These are phyloP conservation scores for Diplodus sargus DNA, from an alignment of 2,797 vertebrate species.

Conservation along the genomic window DNA sequence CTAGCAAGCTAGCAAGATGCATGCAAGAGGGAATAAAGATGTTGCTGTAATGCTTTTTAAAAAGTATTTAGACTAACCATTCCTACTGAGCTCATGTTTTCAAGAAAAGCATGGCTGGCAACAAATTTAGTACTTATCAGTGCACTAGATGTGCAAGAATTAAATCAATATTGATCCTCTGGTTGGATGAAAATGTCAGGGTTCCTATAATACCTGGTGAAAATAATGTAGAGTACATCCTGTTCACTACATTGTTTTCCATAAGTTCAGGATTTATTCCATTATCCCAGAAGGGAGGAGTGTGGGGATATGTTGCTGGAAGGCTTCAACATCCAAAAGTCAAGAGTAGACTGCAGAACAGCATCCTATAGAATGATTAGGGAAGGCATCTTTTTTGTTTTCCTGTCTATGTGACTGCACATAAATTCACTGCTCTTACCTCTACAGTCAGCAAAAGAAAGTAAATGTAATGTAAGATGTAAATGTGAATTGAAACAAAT, in stretches of 20 bases:
- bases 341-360: background rate
- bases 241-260: slow-evolving; percentile 21
- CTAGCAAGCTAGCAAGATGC: background rate
- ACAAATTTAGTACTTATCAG: background rate
- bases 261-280: background rate
- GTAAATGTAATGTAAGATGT: background rate
- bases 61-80: background rate
- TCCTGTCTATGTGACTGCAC: background rate
- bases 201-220: background rate
- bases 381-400: background rate
- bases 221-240: slow-evolving; percentile 14
- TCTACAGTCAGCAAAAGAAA: slow-evolving; percentile 1
- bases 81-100: background rate
- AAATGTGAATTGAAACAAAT: background rate
- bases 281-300: background rate
- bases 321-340: background rate
- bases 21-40: background rate
- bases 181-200: background rate
- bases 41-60: background rate
- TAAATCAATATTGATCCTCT: slow-evolving; percentile 15
- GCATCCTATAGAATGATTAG: slow-evolving; percentile 3
- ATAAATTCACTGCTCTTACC: slow-evolving; percentile 8
- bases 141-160: background rate
- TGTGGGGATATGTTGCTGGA: background rate
- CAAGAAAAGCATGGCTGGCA: background rate